A percentile compares a stretch with the other conserved stretches of the same genome.
These are phyloP conservation scores for Platycercus adscitus DNA, from an alignment of 2,113 vertebrate genomes.

Conservation along the genomic window DNA sequence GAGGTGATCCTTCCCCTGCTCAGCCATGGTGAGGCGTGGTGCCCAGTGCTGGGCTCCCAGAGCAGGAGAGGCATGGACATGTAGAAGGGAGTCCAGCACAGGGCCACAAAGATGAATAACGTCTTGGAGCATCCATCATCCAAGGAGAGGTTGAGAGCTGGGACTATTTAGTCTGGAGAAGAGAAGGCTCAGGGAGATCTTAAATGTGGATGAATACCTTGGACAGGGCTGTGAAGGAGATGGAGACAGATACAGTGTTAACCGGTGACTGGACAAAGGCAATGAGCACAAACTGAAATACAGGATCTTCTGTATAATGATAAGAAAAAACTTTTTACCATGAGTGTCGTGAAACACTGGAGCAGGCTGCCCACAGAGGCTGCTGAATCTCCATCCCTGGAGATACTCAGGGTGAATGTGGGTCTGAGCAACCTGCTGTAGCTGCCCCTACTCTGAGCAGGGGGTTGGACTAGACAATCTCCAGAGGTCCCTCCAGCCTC, in stretches of 20 bases:
- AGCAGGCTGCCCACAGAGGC: background rate
- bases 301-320: background rate
- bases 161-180: background rate
- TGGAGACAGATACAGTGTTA: background rate
- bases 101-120: background rate
- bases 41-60: background rate
- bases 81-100: background rate
- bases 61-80: no score
- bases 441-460: background rate
- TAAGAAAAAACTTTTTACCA: background rate
- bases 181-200: background rate
- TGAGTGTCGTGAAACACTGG: background rate
- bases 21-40: background rate
- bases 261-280: background rate
- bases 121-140: background rate
- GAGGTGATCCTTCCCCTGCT: background rate
- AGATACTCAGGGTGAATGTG: background rate
- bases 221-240: background rate
- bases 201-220: background rate
- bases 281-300: background rate
- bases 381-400: background rate
- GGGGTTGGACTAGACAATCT: background rate
- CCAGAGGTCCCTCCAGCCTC: background rate
- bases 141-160: background rate
- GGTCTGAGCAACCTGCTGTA: background rate